phyloP scores from a whole-genome alignment of 2,888 invertebrate species.

The Agrypnus murinus region DNA sequence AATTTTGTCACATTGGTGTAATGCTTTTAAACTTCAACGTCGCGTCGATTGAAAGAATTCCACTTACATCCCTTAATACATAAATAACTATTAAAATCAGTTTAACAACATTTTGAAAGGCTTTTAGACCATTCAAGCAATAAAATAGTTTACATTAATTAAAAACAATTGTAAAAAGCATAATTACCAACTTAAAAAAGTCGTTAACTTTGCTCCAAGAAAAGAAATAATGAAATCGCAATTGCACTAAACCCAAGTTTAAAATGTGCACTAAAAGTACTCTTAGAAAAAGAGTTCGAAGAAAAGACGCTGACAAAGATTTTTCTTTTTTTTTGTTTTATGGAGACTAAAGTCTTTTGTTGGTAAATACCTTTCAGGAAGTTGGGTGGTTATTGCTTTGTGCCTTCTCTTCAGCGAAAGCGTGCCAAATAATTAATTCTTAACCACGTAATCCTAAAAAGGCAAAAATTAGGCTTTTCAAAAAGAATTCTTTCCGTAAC shows the following conservation, averaged over 20 bases:
- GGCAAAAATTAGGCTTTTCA: slow-evolving; percentile 16
- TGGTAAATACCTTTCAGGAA: slow-evolving; percentile 29
- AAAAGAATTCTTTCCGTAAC: background rate
- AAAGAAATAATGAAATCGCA: slow-evolving; percentile 22
- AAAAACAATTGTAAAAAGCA: no score
- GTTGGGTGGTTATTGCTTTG: slow-evolving; percentile 19
- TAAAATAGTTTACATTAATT: no score
- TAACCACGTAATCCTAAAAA: slow-evolving; percentile 6
- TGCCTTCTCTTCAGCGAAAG: background rate
- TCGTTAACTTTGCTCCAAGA: slow-evolving; percentile 5
- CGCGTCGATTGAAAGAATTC: no score
- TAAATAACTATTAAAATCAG: no score
- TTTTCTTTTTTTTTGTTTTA: slow-evolving; percentile 23
- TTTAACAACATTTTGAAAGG: no score
- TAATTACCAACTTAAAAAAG: no score
- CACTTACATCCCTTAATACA: no score
- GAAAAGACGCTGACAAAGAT: slow-evolving; percentile 24
- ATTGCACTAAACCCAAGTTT: slow-evolving; percentile 24
- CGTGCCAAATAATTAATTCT: slow-evolving; percentile 22
- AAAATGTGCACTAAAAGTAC: slow-evolving; percentile 17
- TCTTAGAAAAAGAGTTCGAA: slow-evolving; percentile 8
- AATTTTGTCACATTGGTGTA: no score
- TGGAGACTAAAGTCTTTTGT: slow-evolving; percentile 20
- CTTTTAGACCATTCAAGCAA: no score
- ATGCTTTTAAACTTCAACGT: no score